Conservation (phyloP, 1,140 invertebrate genomes). For the Drosophila ohnishii region DNA sequence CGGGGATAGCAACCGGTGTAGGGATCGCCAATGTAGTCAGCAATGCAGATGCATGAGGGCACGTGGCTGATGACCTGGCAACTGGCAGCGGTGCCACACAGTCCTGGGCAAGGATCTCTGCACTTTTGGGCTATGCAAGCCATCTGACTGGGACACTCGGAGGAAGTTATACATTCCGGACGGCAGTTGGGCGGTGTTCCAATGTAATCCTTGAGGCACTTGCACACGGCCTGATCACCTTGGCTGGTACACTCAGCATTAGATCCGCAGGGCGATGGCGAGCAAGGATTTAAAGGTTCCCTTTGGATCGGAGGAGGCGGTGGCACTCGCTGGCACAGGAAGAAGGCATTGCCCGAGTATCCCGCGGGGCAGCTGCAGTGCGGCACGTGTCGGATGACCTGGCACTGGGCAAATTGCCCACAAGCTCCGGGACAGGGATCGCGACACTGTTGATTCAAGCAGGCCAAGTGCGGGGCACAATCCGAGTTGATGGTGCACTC, state of each 20-base stretch:
- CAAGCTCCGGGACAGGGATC: constrained; percentile 88
- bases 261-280: constrained; percentile 89
- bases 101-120: constrained; percentile 88
- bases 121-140: constrained; percentile 89
- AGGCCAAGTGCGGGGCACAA: constrained; percentile 86
- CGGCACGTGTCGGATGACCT: constrained; percentile 92
- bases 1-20: constrained; percentile 85
- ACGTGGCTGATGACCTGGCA: constrained; percentile 90
- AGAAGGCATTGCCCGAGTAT: constrained; percentile 92
- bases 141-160: constrained; percentile 87
- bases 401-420: constrained; percentile 88
- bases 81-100: constrained; percentile 88
- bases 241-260: constrained; percentile 87
- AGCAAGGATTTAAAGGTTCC: constrained; percentile 85
- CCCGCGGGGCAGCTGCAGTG: constrained; percentile 90
- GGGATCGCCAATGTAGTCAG: constrained; percentile 88
- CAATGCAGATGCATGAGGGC: constrained; percentile 88
- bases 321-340: constrained; percentile 72
- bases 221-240: constrained; percentile 90
- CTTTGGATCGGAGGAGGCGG: constrained; percentile 56
- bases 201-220: constrained; percentile 88
- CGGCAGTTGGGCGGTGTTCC: constrained; percentile 91
- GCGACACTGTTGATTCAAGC: constrained; percentile 88
- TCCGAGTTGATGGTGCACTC: constrained; percentile 88
- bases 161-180: constrained; percentile 87